Percentiles rank a stretch among this genome's conserved stretches.
Evolutionary conservation across 1,140 invertebrate species (phyloP).

Genomic region (Bombus balteatus): DNA sequence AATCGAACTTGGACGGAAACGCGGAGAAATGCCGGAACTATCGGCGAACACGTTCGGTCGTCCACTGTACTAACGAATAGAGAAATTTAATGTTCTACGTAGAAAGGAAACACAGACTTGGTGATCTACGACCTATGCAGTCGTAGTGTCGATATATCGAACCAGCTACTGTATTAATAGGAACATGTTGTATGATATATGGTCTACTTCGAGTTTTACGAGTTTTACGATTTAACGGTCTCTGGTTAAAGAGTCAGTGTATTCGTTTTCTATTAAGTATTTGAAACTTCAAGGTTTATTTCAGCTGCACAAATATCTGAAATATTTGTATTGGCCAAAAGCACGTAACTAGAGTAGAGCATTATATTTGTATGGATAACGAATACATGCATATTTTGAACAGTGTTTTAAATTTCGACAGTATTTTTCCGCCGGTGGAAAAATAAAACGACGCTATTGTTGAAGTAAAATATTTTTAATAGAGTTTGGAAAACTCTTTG

Average conservation of each 20-base stretch:
- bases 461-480: no score
- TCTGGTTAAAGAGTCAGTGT: not conserved
- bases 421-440: no score
- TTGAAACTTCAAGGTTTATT: not conserved
- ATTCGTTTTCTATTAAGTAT: not conserved
- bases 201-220: not conserved
- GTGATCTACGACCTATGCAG: slow-evolving; percentile 13
- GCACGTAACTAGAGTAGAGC: not conserved
- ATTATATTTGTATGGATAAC: not conserved
- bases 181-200: not conserved
- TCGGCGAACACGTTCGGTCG: slow-evolving; percentile 15
- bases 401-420: not conserved
- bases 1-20: slow-evolving; percentile 58
- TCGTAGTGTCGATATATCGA: not conserved
- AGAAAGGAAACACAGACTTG: slow-evolving; percentile 2
- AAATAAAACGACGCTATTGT: no score
- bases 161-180: not conserved
- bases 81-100: slow-evolving; percentile 57
- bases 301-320: not conserved
- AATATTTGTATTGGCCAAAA: not conserved
- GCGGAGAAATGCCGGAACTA: slow-evolving; percentile 48
- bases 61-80: slow-evolving; percentile 55
- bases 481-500: no score
- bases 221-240: not conserved
- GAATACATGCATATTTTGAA: not conserved